Conservation (phyloP, 2,797 vertebrate species). For the Rhabdophis nuchalis region DNA sequence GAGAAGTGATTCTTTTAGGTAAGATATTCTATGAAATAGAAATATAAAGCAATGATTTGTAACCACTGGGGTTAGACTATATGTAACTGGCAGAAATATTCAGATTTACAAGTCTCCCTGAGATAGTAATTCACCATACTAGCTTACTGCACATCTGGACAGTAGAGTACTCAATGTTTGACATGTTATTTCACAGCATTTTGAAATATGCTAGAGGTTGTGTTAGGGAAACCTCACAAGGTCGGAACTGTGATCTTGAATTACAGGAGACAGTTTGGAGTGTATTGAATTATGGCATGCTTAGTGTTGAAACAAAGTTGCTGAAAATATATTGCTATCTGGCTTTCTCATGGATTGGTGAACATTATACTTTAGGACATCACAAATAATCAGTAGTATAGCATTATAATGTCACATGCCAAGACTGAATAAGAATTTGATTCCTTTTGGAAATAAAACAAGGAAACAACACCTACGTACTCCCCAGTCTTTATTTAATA, state of each 20-base stretch:
- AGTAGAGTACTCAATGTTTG: background rate
- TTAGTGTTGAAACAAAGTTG: background rate
- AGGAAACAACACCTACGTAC: background rate
- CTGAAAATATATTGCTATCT: background rate
- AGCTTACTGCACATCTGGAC: conserved; percentile 32
- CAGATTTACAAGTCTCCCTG: conserved; percentile 30
- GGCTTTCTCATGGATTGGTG: background rate
- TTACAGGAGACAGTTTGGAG: background rate
- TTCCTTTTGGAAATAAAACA: background rate
- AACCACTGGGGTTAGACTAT: conserved; percentile 14
- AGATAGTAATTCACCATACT: conserved; percentile 27
- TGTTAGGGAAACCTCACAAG: background rate
- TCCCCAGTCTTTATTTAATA: background rate
- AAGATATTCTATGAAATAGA: background rate
- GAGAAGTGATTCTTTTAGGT: background rate
- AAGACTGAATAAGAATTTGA: background rate
- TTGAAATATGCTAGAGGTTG: conserved; percentile 1
- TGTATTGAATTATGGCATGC: background rate
- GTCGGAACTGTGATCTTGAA: conserved; percentile 30
- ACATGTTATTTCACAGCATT: conserved; percentile 16
- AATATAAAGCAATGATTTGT: background rate
- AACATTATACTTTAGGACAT: background rate
- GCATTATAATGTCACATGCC: background rate
- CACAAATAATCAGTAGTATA: background rate
- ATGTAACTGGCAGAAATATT: conserved; percentile 1